Percentiles rank a stretch among this genome's conserved stretches.
Conservation (phyloP, 2,113 vertebrate species). For the Carassius auratus region DNA sequence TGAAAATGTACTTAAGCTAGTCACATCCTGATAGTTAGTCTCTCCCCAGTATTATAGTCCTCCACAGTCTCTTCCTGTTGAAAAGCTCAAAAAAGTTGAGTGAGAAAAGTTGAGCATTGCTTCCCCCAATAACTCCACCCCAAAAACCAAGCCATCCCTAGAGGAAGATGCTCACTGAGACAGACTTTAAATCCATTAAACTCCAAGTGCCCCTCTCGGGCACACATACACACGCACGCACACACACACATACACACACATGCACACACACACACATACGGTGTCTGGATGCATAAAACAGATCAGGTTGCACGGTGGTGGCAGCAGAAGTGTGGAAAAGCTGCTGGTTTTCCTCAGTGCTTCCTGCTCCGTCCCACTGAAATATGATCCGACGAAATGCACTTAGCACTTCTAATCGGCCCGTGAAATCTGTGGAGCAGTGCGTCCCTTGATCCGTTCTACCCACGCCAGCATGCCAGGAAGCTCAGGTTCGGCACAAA, state of each 20-base stretch:
- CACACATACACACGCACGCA: conserved; percentile 38
- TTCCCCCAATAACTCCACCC: conserved; percentile 45
- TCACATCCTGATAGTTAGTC: not conserved
- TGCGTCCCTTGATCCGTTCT: not conserved
- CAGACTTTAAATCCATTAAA: conserved; percentile 74
- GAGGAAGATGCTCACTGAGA: conserved; percentile 60
- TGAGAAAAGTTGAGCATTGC: conserved; percentile 39
- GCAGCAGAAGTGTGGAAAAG: conserved; percentile 31
- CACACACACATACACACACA: conserved; percentile 45
- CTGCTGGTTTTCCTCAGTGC: conserved; percentile 26
- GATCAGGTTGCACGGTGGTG: conserved; percentile 61
- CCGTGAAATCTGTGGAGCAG: conserved; percentile 33
- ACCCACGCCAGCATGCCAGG: not conserved
- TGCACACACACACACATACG: conserved; percentile 45
- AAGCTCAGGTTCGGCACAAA: conserved; percentile 12
- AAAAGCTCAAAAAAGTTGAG: conserved; percentile 57
- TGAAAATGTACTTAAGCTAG: not conserved
- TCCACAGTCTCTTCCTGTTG: conserved; percentile 22
- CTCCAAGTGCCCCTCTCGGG: conserved; percentile 52
- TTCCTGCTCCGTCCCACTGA: conserved; percentile 31
- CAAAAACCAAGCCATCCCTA: conserved; percentile 59
- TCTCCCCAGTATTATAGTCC: not conserved
- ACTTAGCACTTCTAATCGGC: conserved; percentile 32
- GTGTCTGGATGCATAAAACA: conserved; percentile 44
- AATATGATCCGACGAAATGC: conserved; percentile 10